A percentile compares a stretch with the other conserved stretches of the same genome.
These are phyloP conservation scores for Melanerpes formicivorus DNA, from an alignment of 2,113 vertebrate genomes.

Conservation along the genomic window DNA sequence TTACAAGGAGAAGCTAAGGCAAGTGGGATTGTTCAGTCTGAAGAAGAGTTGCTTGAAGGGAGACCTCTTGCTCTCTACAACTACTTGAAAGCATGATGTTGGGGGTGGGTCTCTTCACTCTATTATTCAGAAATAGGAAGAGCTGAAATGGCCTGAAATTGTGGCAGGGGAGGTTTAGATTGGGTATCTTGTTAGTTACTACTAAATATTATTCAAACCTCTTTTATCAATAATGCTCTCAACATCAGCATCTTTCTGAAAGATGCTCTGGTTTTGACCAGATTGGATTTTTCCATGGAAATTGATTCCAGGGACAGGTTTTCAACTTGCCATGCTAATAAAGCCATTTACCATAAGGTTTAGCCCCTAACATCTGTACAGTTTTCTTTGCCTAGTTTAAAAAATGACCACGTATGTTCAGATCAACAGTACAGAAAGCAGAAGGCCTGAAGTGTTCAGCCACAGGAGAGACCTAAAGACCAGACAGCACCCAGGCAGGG, in stretches of 20 bases:
- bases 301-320: not conserved
- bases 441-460: not conserved
- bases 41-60: no score
- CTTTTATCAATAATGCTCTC: not conserved
- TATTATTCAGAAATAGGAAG: no score
- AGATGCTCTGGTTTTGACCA: not conserved
- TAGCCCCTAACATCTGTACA: not conserved
- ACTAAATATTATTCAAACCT: not conserved
- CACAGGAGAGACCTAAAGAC: not conserved
- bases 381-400: not conserved
- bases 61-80: no score
- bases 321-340: not conserved
- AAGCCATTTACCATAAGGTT: not conserved
- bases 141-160: no score
- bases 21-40: no score
- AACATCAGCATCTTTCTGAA: not conserved
- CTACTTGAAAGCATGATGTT: no score
- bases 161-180: no score
- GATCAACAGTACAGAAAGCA: not conserved
- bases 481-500: not conserved
- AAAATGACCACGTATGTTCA: not conserved
- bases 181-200: not conserved
- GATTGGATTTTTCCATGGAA: not conserved
- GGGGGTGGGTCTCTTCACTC: no score
- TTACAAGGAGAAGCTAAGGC: no score